Conservation (phyloP, 2,113 vertebrate genomes). For the Chionis minor region DNA sequence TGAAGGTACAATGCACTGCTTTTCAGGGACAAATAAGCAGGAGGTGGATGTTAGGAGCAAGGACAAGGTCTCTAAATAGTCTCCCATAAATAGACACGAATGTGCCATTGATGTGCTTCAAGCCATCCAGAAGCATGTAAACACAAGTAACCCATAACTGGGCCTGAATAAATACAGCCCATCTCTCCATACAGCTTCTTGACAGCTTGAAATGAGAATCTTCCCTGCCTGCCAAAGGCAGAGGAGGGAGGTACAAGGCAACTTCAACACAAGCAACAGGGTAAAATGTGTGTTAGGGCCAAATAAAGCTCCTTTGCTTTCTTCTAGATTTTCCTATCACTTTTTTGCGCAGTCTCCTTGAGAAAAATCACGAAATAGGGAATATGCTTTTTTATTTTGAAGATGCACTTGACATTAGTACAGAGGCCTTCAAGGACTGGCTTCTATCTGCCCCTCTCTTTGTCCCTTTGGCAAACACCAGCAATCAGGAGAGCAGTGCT, state of each 20-base stretch:
- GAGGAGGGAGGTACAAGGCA: neutral
- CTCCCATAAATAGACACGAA: neutral
- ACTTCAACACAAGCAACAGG: neutral
- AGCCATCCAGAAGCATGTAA: neutral
- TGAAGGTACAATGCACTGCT: fast-evolving
- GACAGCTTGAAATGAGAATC: neutral
- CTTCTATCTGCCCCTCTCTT: neutral
- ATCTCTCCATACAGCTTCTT: neutral
- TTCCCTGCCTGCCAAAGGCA: neutral
- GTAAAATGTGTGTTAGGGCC: neutral
- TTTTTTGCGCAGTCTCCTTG: neutral
- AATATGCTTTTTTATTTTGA: neutral
- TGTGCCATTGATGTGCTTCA: neutral
- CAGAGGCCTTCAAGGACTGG: neutral
- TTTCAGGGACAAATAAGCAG: neutral
- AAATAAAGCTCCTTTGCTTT: neutral
- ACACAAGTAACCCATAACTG: neutral
- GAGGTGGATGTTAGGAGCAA: neutral
- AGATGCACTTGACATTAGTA: neutral
- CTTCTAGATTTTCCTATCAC: neutral
- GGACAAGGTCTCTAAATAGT: neutral
- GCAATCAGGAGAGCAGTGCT: neutral
- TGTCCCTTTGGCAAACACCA: neutral
- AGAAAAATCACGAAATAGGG: neutral
- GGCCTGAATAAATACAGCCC: neutral